Evolutionary conservation across 2,888 invertebrate species (phyloP).

Genomic region (Dicranocentrus wangi): DNA sequence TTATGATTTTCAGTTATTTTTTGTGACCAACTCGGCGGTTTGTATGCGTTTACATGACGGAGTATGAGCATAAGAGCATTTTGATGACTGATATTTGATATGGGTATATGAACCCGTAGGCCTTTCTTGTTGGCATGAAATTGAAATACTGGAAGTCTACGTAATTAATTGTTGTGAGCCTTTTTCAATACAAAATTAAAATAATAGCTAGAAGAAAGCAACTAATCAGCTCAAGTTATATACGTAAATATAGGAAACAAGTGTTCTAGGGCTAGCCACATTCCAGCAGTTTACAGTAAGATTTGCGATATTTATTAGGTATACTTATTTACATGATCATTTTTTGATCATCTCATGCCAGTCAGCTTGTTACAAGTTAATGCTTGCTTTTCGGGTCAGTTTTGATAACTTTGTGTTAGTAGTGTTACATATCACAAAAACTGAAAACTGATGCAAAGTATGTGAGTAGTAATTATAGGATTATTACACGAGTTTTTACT

Average conservation of each 20-base stretch:
- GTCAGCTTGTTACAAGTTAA: conserved; percentile 36
- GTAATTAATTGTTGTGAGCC: conserved; percentile 18
- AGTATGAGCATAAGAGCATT: too few relatives aligned
- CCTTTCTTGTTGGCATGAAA: too few relatives aligned
- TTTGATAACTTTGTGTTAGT: conserved; percentile 53
- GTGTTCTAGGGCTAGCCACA: conserved; percentile 14
- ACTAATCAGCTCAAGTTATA: conserved; percentile 10
- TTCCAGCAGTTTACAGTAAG: conserved; percentile 18
- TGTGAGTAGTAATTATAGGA: too few relatives aligned
- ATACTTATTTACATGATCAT: not conserved
- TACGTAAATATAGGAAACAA: not conserved
- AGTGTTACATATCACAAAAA: conserved; percentile 53
- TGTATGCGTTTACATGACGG: too few relatives aligned
- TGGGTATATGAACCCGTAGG: too few relatives aligned
- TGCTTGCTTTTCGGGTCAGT: conserved; percentile 66
- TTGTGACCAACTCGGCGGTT: too few relatives aligned
- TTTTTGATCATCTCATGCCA: conserved; percentile 13
- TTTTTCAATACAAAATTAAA: not conserved
- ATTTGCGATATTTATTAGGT: not conserved
- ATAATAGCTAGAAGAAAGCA: conserved; percentile 8
- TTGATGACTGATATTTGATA: too few relatives aligned
- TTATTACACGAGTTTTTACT: too few relatives aligned
- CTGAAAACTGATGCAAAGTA: conserved; percentile 31
- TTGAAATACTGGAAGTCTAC: too few relatives aligned
- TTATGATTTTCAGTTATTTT: too few relatives aligned